These are phyloP conservation scores for Peromyscus leucopus DNA, from an alignment of 2,113 vertebrate species.

Conservation along the genomic window DNA sequence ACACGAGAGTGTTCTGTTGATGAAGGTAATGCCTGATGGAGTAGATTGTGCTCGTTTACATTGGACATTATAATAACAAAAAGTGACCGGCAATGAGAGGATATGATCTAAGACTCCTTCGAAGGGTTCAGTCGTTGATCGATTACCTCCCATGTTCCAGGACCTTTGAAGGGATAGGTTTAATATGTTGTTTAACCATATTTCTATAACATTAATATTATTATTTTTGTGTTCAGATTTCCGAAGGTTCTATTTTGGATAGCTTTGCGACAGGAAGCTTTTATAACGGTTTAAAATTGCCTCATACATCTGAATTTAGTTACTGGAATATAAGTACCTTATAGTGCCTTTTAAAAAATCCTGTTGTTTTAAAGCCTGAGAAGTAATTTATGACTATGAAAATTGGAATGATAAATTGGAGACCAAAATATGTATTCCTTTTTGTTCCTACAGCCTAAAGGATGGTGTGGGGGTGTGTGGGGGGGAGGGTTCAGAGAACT, in stretches of 20 bases:
- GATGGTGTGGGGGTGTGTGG: conserved; percentile 19
- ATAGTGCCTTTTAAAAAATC: conserved; percentile 78
- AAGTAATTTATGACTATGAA: conserved; percentile 83
- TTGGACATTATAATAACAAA: conserved; percentile 17
- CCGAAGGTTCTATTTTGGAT: conserved; percentile 41
- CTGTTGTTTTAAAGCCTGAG: conserved; percentile 80
- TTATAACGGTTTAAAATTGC: conserved; percentile 81
- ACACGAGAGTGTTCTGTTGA: conserved; percentile 25
- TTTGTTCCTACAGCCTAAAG: conserved; percentile 68
- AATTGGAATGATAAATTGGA: conserved; percentile 79
- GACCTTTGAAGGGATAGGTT: conserved; percentile 20
- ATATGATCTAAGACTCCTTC: conserved; percentile 21
- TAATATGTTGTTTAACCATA: conserved; percentile 32
- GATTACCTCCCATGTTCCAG: neutral
- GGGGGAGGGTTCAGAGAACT: conserved; percentile 50
- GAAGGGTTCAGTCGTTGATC: conserved; percentile 2
- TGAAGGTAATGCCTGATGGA: conserved; percentile 42
- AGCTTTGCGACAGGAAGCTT: conserved; percentile 75
- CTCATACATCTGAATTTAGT: conserved; percentile 81
- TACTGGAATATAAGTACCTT: conserved; percentile 79
- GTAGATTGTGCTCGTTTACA: conserved; percentile 28
- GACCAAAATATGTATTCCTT: conserved; percentile 70
- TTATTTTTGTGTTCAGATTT: conserved; percentile 19
- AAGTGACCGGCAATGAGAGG: conserved; percentile 44
- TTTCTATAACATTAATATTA: neutral